Conservation (phyloP, 2,113 vertebrate genomes). For the Pseudopipra pipra region DNA sequence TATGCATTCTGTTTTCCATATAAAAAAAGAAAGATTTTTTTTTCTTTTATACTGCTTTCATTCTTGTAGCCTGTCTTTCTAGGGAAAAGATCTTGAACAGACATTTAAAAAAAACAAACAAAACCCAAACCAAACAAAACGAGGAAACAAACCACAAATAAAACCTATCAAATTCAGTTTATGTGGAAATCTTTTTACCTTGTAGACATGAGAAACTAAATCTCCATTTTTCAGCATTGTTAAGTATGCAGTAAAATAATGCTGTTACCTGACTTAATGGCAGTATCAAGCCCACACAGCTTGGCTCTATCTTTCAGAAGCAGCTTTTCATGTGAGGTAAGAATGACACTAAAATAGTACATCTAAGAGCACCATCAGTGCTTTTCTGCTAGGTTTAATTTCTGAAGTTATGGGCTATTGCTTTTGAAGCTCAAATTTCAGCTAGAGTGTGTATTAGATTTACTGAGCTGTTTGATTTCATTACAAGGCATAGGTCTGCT, state of each 20-base stretch:
- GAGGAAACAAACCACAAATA: too few relatives aligned
- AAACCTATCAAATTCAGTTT: background rate
- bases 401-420: slow-evolving; percentile 25
- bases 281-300: slow-evolving; percentile 27
- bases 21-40: background rate
- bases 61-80: background rate
- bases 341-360: slow-evolving; percentile 21
- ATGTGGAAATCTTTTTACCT: background rate
- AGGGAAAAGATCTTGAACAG: background rate
- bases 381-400: slow-evolving; percentile 35
- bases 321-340: slow-evolving; percentile 28
- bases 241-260: slow-evolving; percentile 4
- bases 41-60: background rate
- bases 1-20: background rate
- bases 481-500: slow-evolving; percentile 15
- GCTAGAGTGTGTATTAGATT: background rate
- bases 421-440: slow-evolving; percentile 38
- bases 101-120: background rate
- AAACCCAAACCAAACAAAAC: background rate
- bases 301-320: slow-evolving; percentile 8
- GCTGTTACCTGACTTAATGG: background rate
- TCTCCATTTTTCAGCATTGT: background rate
- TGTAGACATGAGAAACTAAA: background rate
- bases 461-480: slow-evolving; percentile 54
- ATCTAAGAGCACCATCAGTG: slow-evolving; percentile 15